Conservation (phyloP, 1,140 invertebrate genomes). For the Ganaspis sp. region DNA sequence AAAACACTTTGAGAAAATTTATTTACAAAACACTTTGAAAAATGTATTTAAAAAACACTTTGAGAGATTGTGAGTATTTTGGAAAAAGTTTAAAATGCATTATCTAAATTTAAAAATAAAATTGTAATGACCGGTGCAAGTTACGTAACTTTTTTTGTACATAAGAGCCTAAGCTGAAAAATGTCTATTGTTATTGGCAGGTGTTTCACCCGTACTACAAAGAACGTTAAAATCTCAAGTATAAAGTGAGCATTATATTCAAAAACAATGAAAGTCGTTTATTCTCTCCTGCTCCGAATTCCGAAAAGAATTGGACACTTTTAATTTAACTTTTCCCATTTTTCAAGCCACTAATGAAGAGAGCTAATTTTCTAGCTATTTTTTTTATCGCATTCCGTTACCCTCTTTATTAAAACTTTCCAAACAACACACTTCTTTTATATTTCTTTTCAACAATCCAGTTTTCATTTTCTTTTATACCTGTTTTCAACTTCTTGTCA, state of each 20-base stretch:
- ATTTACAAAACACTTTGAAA: too few relatives aligned
- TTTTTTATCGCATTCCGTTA: not conserved
- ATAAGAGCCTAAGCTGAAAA: not conserved
- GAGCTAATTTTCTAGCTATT: not conserved
- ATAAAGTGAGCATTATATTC: constrained; percentile 3
- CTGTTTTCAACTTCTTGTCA: too few relatives aligned
- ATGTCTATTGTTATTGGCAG: constrained; percentile 21
- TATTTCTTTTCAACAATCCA: not conserved
- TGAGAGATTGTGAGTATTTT: too few relatives aligned
- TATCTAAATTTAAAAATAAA: too few relatives aligned
- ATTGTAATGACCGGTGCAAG: not conserved
- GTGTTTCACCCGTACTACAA: constrained; percentile 5
- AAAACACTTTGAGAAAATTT: too few relatives aligned
- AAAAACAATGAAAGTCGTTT: constrained; percentile 7
- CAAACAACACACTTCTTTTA: too few relatives aligned
- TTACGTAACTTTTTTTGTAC: not conserved
- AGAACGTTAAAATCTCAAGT: constrained; percentile 8
- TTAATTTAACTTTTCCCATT: not conserved
- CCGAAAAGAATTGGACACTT: constrained; percentile 5
- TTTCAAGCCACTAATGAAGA: constrained; percentile 13
- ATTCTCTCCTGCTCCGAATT: not conserved
- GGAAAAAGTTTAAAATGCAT: too few relatives aligned
- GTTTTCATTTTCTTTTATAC: not conserved
- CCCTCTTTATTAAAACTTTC: not conserved
- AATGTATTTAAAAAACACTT: too few relatives aligned